phyloP scores from a whole-genome alignment of 2,797 vertebrate species.

The Brachyalestes nurse region DNA sequence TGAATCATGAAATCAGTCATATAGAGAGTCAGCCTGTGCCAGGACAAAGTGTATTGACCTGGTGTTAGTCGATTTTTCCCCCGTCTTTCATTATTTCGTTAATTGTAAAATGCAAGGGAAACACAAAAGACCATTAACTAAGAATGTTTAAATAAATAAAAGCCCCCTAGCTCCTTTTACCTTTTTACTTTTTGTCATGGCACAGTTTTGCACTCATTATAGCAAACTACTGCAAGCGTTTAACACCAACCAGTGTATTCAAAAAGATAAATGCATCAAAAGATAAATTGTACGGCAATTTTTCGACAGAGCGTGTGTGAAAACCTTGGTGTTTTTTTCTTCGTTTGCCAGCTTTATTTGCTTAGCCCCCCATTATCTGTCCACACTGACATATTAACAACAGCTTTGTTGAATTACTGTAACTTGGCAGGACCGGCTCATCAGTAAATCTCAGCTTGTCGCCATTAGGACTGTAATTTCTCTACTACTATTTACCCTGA shows the following conservation, averaged over 20 bases:
- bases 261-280: background rate
- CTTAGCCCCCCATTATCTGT: conserved; percentile 29
- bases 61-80: background rate
- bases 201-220: background rate
- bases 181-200: background rate
- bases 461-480: conserved; percentile 49
- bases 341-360: conserved; percentile 10
- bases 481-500: conserved; percentile 47
- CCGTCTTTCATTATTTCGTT: background rate
- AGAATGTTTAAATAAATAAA: background rate
- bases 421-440: conserved; percentile 32
- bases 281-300: background rate
- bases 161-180: background rate
- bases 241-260: background rate
- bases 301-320: background rate
- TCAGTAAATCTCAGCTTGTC: conserved; percentile 36
- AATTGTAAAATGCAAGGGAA: background rate
- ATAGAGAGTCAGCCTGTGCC: conserved; percentile 40
- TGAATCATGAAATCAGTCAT: conserved; percentile 65
- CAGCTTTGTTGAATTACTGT: conserved; percentile 35
- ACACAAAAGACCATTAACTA: background rate
- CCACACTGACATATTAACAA: conserved; percentile 32
- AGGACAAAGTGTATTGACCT: conserved; percentile 5
- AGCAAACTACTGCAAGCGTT: background rate
- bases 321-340: background rate